Percentiles rank a stretch among this genome's conserved stretches.
Conservation (phyloP, 1,140 invertebrate species). For the Copidosoma floridanum region DNA sequence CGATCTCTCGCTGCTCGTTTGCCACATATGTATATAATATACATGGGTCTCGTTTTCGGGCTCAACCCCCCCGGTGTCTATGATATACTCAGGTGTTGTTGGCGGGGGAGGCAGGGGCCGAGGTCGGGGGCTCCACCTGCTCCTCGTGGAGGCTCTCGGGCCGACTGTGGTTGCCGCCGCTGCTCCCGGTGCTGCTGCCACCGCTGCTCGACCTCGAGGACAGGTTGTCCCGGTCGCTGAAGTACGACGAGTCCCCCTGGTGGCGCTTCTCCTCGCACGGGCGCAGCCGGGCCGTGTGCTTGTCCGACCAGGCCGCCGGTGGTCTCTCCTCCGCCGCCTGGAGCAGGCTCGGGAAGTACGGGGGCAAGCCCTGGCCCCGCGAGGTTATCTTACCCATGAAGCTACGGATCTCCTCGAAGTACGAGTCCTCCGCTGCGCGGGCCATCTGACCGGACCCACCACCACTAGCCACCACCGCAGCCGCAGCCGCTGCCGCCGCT, state of each 20-base stretch:
- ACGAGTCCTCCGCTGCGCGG: slow-evolving; percentile 70
- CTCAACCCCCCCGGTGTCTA: too few species aligned
- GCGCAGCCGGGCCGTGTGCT: neutral
- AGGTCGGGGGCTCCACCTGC: slow-evolving; percentile 40
- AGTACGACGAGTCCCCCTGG: slow-evolving; percentile 57
- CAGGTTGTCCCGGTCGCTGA: slow-evolving; percentile 60
- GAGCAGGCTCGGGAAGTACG: slow-evolving; percentile 50
- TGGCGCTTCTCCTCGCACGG: too few species aligned
- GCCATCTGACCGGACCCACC: slow-evolving; percentile 50
- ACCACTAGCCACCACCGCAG: neutral
- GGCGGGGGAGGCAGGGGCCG: slow-evolving; percentile 47
- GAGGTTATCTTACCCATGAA: slow-evolving; percentile 90
- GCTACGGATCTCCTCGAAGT: slow-evolving; percentile 90
- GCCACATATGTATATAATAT: neutral
- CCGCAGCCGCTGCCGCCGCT: too few species aligned
- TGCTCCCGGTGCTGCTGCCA: slow-evolving; percentile 36
- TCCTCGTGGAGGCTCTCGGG: slow-evolving; percentile 51
- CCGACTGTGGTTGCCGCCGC: too few species aligned
- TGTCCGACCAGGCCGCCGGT: slow-evolving; percentile 9
- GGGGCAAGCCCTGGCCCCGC: slow-evolving; percentile 48
- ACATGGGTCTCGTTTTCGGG: slow-evolving; percentile 52
- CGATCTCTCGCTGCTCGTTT: slow-evolving; percentile 28
- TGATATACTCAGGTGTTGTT: slow-evolving; percentile 49
- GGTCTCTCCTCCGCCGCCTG: slow-evolving; percentile 29
- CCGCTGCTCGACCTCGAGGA: slow-evolving; percentile 60